These are phyloP conservation scores for Seira ritae DNA, from an alignment of 2,888 invertebrate genomes.

Conservation along the genomic window DNA sequence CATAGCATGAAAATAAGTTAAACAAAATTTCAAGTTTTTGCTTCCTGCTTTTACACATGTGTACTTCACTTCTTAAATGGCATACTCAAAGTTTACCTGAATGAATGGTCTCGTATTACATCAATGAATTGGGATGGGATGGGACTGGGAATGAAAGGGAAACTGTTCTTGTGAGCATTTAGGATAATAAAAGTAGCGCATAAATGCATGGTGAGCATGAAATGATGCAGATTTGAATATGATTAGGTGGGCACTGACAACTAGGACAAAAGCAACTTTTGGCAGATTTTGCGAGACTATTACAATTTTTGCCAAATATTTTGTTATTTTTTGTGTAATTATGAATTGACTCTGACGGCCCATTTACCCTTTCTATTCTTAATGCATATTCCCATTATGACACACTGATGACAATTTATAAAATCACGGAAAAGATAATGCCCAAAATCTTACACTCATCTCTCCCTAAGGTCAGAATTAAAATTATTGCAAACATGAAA, in stretches of 20 bases:
- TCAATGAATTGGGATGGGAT: too few relatives aligned
- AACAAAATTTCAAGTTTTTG: constrained; percentile 31
- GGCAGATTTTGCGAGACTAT: neutral
- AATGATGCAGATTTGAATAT: neutral
- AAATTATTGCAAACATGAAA: neutral
- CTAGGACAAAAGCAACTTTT: neutral
- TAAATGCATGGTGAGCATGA: neutral
- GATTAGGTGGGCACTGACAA: neutral
- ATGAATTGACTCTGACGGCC: neutral
- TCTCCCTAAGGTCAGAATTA: neutral
- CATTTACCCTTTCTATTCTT: neutral
- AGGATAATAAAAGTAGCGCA: neutral
- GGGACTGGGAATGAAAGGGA: constrained; percentile 23
- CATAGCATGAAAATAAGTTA: neutral
- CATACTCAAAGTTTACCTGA: neutral
- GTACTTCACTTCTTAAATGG: neutral
- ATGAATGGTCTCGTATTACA: neutral
- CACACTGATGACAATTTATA: neutral
- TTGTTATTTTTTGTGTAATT: neutral
- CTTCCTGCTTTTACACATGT: constrained; percentile 36
- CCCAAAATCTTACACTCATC: neutral
- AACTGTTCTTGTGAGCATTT: neutral
- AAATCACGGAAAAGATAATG: neutral
- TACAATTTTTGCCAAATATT: neutral
- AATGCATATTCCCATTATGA: too few relatives aligned